Base-by-base conservation (phyloP, 2,113 vertebrate species). In the Uria lomvia region DNA sequence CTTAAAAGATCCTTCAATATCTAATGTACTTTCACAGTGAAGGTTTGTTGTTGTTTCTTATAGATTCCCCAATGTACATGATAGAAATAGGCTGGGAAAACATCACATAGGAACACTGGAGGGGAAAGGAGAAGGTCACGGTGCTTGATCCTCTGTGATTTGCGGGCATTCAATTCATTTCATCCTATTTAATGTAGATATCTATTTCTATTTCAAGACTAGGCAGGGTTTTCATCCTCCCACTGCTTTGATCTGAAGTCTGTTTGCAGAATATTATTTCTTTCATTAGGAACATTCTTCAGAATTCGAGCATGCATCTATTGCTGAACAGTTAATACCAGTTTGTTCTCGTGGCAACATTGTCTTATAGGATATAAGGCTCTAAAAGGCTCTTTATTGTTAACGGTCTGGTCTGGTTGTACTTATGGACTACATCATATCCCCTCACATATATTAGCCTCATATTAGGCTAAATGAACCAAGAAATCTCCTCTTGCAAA, bases 371-470 rank as follows among this genome's bases (percentile, higher is more conserved):
- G 47, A 21, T 49, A 22, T 22, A 49, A 49, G 11, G 21, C 21
- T 49, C 47, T 49, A 49, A 49, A 22, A 49, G 21, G 11, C 47
- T 49, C 47, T 89, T 87, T 87, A 49, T 40, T 84, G 23, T 60
- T 78, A 56, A 36, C 4, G 15, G 29, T 43, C 36, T 0, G 0
- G 3, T 62, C 21, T 82, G 34, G 2, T 73, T 90, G 45, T 88
- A 29, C 78, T 91, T 86, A 55, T 5, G 6, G 47, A 7, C 24
- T 56, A 42, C 27, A 60, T 53, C 27, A 27, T 47, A 58, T 26
- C 8, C 23, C 26, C 52, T 87, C 30, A 36, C 21, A 27, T 27
- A 62, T 62, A 62, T 38, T 62, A 62, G 60, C 26, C 56, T 80
- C 26, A 26, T 16, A 43, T 38, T 70, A 70, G 22, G 24, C 27